These are phyloP conservation scores for Orthosia gracilis DNA, from an alignment of 2,888 invertebrate species.

Conservation along the genomic window DNA sequence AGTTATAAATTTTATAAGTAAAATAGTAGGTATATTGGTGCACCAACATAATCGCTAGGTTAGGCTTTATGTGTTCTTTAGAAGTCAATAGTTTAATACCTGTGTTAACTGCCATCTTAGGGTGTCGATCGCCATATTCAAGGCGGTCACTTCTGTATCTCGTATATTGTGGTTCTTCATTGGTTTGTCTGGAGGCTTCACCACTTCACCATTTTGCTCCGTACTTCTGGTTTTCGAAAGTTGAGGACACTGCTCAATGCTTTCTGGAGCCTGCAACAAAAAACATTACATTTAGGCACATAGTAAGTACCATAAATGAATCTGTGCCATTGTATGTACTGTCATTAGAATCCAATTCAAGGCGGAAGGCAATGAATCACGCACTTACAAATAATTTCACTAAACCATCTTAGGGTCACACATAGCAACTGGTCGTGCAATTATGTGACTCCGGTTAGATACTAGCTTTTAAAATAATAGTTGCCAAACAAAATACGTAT, in stretches of 20 bases:
- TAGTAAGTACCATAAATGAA: constrained; percentile 64
- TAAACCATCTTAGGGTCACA: constrained; percentile 69
- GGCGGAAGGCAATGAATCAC: constrained; percentile 72
- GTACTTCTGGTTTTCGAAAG: constrained; percentile 78
- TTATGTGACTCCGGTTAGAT: constrained; percentile 62
- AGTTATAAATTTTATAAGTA: constrained; percentile 16
- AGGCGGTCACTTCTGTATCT: constrained; percentile 85
- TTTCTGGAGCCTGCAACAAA: constrained; percentile 86
- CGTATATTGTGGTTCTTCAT: constrained; percentile 74
- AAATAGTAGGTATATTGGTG: constrained; percentile 69
- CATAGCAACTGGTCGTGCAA: constrained; percentile 66
- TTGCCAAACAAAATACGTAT: constrained; percentile 15
- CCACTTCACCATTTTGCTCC: constrained; percentile 78
- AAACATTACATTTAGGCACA: constrained; percentile 36
- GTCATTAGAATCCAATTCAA: constrained; percentile 73
- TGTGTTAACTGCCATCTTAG: constrained; percentile 94
- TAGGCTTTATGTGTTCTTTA: background rate
- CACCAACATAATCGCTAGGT: constrained; percentile 71
- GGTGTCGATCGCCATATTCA: constrained; percentile 93
- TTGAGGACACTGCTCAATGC: constrained; percentile 82
- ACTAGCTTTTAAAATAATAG: constrained; percentile 28
- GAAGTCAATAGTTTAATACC: constrained; percentile 81
- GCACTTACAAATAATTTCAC: constrained; percentile 74
- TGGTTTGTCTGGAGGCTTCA: constrained; percentile 76
- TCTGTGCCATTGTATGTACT: constrained; percentile 59